Percentiles rank a stretch among this genome's conserved stretches.
phyloP scores from a whole-genome alignment of 1,140 invertebrate genomes.

The Tigriopus japonicus region DNA sequence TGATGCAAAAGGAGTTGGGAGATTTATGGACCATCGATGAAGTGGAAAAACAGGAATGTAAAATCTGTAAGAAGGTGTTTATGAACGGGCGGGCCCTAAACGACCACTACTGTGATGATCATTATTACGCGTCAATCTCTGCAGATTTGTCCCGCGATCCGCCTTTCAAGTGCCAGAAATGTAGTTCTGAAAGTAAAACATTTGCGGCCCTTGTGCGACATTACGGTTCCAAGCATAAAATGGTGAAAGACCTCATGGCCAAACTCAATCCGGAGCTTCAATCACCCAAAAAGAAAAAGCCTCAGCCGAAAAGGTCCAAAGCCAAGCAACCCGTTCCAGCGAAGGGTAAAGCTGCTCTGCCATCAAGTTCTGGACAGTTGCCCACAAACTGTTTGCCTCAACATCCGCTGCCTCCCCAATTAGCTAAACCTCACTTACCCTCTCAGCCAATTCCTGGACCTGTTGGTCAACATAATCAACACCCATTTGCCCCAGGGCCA shows the following conservation, averaged over 20 bases:
- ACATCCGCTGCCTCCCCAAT: too few relatives aligned
- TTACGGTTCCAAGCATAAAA: conserved; percentile 6
- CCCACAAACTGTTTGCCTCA: too few relatives aligned
- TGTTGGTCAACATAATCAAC: too few relatives aligned
- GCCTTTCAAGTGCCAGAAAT: conserved; percentile 14
- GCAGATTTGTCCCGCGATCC: not conserved
- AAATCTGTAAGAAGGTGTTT: conserved; percentile 10
- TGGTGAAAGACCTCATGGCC: conserved; percentile 3
- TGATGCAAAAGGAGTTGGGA: conserved; percentile 8
- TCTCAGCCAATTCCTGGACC: too few relatives aligned
- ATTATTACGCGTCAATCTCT: conserved; percentile 7
- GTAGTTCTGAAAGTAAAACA: conserved; percentile 2
- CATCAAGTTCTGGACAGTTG: too few relatives aligned
- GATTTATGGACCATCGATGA: not conserved
- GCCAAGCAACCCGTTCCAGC: too few relatives aligned
- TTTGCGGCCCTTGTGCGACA: not conserved
- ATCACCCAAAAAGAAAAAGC: too few relatives aligned
- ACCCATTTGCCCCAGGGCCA: too few relatives aligned
- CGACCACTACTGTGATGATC: conserved; percentile 1
- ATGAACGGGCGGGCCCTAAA: conserved; percentile 3
- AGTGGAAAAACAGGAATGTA: conserved; percentile 2
- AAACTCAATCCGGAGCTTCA: not conserved
- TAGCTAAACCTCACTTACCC: too few relatives aligned
- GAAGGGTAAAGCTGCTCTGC: too few relatives aligned
- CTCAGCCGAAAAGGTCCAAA: too few relatives aligned